A percentile compares a stretch with the other conserved stretches of the same genome.
Evolutionary conservation across 2,888 invertebrate genomes (phyloP).

Genomic region (Allolobophora icterica): DNA sequence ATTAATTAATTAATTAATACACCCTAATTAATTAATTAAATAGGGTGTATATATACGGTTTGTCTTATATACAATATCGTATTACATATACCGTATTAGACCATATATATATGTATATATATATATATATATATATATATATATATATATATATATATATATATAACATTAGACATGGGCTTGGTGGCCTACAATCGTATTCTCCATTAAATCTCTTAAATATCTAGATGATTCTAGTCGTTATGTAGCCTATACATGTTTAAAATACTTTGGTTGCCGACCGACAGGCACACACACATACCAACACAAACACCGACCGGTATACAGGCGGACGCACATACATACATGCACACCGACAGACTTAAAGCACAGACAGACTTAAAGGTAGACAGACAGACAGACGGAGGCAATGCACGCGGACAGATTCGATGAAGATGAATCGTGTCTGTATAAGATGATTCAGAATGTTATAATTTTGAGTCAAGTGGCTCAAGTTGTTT

Average conservation of each 20-base stretch:
- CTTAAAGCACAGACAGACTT: background rate
- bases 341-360: no score
- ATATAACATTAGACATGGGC: no score
- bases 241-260: background rate
- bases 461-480: background rate
- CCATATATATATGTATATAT: no score
- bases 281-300: background rate
- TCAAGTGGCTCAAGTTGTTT: background rate
- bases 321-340: no score
- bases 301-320: no score
- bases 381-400: conserved; percentile 17
- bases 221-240: background rate
- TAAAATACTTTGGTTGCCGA: background rate
- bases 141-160: no score
- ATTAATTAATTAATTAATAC: no score
- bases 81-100: no score
- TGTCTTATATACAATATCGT: background rate
- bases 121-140: no score
- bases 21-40: no score
- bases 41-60: background rate
- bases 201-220: background rate
- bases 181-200: background rate
- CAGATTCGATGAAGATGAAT: background rate
- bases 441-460: background rate
- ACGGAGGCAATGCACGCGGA: background rate